These are phyloP conservation scores for Serinus canaria DNA, from an alignment of 2,113 vertebrate species.

Conservation along the genomic window DNA sequence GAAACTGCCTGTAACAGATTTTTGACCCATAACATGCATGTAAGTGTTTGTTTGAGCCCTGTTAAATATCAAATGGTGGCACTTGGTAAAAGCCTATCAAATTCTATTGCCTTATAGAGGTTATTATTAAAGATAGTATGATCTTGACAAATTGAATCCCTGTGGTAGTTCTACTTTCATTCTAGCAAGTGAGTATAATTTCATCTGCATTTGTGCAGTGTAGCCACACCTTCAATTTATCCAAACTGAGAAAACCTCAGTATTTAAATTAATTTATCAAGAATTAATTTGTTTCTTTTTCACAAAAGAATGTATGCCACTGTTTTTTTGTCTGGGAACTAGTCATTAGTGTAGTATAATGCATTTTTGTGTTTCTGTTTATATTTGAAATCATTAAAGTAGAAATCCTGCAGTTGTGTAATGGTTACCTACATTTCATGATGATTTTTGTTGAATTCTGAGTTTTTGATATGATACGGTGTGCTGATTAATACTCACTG, in stretches of 20 bases:
- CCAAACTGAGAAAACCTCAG: neutral
- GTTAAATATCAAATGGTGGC: neutral
- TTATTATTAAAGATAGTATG: neutral
- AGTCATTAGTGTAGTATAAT: neutral
- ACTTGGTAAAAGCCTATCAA: neutral
- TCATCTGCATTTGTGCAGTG: neutral
- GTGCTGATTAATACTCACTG: neutral
- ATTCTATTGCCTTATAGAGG: neutral
- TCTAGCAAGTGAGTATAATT: neutral
- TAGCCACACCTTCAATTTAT: neutral
- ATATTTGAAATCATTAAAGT: neutral
- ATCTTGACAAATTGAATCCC: neutral
- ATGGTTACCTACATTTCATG: neutral
- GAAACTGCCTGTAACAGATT: neutral
- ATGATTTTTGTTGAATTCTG: neutral
- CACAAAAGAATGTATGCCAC: neutral
- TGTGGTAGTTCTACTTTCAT: neutral
- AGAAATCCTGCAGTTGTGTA: neutral
- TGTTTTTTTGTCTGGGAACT: neutral
- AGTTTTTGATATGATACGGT: neutral
- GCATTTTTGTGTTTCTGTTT: neutral
- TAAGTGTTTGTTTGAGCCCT: neutral
- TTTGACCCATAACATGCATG: fast-evolving
- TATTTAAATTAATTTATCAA: neutral
- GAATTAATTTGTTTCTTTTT: neutral